Evolutionary conservation across 1,140 invertebrate genomes (phyloP).

Genomic region (Pogonomyrmex barbatus): DNA sequence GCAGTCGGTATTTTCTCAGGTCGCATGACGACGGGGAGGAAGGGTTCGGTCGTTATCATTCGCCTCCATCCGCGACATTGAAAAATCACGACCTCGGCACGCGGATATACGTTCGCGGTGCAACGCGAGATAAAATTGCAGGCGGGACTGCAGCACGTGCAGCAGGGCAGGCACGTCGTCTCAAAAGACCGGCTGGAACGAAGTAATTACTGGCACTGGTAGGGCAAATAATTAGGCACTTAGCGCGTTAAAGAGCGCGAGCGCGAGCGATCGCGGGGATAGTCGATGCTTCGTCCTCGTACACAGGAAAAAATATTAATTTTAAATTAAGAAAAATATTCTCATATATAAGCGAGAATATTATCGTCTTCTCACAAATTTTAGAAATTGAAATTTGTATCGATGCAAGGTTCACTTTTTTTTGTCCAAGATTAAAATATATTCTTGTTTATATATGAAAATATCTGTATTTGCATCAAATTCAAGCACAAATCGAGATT

Average conservation of each 20-base stretch:
- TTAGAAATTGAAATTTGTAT: too few species aligned
- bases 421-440: too few species aligned
- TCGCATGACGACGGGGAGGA: constrained; percentile 13
- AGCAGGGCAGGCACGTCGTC: constrained; percentile 19
- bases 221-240: constrained; percentile 59
- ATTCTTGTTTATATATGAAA: too few species aligned
- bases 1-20: constrained; percentile 32
- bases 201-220: constrained; percentile 59
- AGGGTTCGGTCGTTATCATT: constrained; percentile 45
- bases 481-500: too few species aligned
- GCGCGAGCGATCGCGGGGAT: constrained; percentile 30
- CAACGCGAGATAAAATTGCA: constrained; percentile 38
- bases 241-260: constrained; percentile 62
- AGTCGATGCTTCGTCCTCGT: not conserved
- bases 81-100: constrained; percentile 54
- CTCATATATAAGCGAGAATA: too few species aligned
- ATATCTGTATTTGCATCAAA: too few species aligned
- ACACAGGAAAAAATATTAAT: too few species aligned
- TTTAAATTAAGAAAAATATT: too few species aligned
- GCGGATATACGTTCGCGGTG: constrained; percentile 16
- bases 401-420: too few species aligned
- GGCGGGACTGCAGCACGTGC: constrained; percentile 32
- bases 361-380: too few species aligned
- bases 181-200: constrained; percentile 52
- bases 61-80: constrained; percentile 63